Conservation (phyloP, 2,888 invertebrate genomes). For the Caenorhabditis japonica region DNA sequence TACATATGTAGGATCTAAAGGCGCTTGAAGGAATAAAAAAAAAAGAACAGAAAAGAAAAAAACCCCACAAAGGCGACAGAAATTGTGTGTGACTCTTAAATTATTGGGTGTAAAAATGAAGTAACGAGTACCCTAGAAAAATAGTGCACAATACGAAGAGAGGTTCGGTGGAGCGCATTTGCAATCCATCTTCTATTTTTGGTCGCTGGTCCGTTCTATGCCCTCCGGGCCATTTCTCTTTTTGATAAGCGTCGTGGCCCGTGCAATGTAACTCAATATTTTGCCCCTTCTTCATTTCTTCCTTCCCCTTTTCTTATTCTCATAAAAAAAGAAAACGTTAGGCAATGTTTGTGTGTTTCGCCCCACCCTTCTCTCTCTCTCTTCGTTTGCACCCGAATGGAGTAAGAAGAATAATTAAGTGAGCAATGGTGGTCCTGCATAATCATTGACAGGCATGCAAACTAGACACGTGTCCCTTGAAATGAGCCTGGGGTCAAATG, state of each 20-base stretch:
- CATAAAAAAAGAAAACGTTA: slow-evolving; percentile 2
- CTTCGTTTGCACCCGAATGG: slow-evolving; percentile 13
- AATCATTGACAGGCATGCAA: slow-evolving; percentile 46
- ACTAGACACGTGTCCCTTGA: slow-evolving; percentile 18
- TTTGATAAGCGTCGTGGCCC: slow-evolving; percentile 27
- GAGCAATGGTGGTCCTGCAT: slow-evolving; percentile 23
- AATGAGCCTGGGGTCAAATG: no score
- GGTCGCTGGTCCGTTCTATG: slow-evolving; percentile 9
- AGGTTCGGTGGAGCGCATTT: no score
- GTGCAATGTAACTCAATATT: slow-evolving; percentile 37
- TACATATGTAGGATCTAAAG: no score
- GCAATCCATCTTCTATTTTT: no score
- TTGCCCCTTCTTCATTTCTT: slow-evolving; percentile 31
- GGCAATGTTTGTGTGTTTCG: slow-evolving; percentile 46
- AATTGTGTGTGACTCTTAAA: background rate
- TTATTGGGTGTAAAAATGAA: background rate
- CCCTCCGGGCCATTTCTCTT: slow-evolving; percentile 2
- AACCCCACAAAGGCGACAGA: background rate
- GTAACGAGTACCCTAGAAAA: background rate
- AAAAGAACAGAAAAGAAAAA: background rate
- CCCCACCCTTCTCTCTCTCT: slow-evolving; percentile 6
- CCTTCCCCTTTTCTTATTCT: slow-evolving; percentile 24
- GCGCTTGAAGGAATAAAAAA: background rate
- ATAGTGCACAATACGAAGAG: no score
- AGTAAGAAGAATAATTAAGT: slow-evolving; percentile 52